Evolutionary conservation across 2,888 invertebrate genomes (phyloP).

Genomic region (Aleiodes alternator): DNA sequence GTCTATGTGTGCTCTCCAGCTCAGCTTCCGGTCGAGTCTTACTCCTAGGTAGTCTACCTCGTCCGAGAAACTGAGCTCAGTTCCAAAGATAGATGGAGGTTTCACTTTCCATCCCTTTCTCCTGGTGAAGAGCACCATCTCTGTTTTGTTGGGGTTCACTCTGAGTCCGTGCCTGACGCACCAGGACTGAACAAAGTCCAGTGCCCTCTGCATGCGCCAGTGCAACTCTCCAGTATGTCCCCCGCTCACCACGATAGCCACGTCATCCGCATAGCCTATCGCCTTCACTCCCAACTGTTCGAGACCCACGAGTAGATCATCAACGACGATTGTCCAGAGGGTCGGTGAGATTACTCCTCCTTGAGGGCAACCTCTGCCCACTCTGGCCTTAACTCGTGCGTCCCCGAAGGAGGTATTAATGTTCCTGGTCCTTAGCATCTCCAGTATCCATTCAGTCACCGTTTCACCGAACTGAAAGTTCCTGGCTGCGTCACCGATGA

Average conservation of each 20-base stretch:
- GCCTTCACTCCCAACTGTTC: too few relatives aligned
- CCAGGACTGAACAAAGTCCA: slow-evolving; percentile 38
- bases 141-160: slow-evolving; percentile 46
- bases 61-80: too few relatives aligned
- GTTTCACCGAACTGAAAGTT: background rate
- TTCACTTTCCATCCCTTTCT: background rate
- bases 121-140: slow-evolving; percentile 44
- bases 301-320: slow-evolving; percentile 37
- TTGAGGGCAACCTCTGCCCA: slow-evolving; percentile 43
- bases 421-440: slow-evolving; percentile 22
- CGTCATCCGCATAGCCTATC: slow-evolving; percentile 40
- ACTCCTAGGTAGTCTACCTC: too few relatives aligned
- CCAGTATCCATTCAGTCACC: slow-evolving; percentile 15
- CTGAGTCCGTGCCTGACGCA: slow-evolving; percentile 32
- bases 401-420: slow-evolving; percentile 19
- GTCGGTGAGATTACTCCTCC: slow-evolving; percentile 44
- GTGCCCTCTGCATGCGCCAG: slow-evolving; percentile 41
- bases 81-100: too few relatives aligned
- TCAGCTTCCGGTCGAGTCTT: slow-evolving; percentile 5
- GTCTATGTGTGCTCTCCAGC: slow-evolving; percentile 31
- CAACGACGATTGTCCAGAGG: slow-evolving; percentile 43
- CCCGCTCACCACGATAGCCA: slow-evolving; percentile 31
- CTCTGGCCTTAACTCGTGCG: background rate
- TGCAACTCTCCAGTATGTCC: slow-evolving; percentile 7
- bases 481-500: slow-evolving; percentile 22